phyloP scores from a whole-genome alignment of 2,888 invertebrate genomes.

The Myopa tessellatipennis region DNA sequence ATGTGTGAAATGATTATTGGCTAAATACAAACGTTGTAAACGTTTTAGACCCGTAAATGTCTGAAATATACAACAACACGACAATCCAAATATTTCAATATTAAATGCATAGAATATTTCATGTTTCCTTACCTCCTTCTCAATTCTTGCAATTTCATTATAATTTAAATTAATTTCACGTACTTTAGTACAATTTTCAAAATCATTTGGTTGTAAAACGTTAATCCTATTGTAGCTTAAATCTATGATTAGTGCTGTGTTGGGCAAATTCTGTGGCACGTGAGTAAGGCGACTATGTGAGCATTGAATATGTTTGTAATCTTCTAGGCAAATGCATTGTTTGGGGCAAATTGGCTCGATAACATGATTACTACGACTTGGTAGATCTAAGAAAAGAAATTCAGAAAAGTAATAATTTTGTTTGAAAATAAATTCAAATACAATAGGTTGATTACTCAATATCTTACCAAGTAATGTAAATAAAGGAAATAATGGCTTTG shows the following conservation, averaged over 20 bases:
- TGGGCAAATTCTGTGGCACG: slow-evolving; percentile 68
- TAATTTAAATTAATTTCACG: slow-evolving; percentile 62
- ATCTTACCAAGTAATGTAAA: slow-evolving; percentile 39
- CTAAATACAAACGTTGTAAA: slow-evolving; percentile 62
- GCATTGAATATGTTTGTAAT: slow-evolving; percentile 68
- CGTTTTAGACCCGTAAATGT: slow-evolving; percentile 58
- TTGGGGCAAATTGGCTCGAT: slow-evolving; percentile 62
- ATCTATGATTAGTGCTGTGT: slow-evolving; percentile 60
- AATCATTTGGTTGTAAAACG: slow-evolving; percentile 58
- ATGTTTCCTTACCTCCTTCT: slow-evolving; percentile 57
- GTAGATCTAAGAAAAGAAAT: background rate
- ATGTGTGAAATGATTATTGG: slow-evolving; percentile 62
- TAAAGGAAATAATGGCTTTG: slow-evolving; percentile 31
- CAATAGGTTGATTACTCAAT: background rate
- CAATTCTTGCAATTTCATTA: slow-evolving; percentile 59
- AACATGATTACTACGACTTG: slow-evolving; percentile 58
- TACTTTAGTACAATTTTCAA: slow-evolving; percentile 59
- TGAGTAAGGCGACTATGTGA: slow-evolving; percentile 69
- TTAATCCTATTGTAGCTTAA: slow-evolving; percentile 64
- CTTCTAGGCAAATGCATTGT: slow-evolving; percentile 62
- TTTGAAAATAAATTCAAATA: background rate
- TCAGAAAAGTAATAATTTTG: background rate
- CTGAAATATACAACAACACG: slow-evolving; percentile 52
- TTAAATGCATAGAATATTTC: background rate
- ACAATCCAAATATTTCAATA: background rate